Evolutionary conservation across 2,888 invertebrate genomes (phyloP), one percentile per base, ranked within the genome.

Genomic region (Tachina grossa): DNA sequence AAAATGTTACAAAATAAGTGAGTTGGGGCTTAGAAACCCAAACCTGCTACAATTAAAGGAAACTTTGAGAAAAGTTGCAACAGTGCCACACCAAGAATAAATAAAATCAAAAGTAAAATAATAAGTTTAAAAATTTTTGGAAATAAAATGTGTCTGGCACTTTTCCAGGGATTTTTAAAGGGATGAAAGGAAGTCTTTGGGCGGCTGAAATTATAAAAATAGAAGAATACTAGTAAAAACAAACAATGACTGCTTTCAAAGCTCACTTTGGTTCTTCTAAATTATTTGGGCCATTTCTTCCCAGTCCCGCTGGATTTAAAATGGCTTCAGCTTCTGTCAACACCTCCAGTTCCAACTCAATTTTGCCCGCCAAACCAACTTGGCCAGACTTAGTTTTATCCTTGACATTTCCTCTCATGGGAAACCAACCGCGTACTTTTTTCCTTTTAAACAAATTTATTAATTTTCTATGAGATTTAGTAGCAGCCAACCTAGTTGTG

Each of bases 361-460:
- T 92, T 91, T 94, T 95, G 2, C 96, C 96, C 96, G 81, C 80
- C 71, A 87, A 47, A 57, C 83, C 85, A 11, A 80, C 45, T 13
- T 81, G 19, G 0, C 53, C 61, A n/a, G 51, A 13, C 49, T 53
- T 47, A 2, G 0, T 57, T 14, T 51, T 39, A 19, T 74, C 55
- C 6, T 65, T 81, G 1, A 84, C n/a, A 14, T 87, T 83, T 5
- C 87, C 87, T 2, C 87, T 78, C 39, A 92, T 82, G 0, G 96
- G 95, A 95, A 96, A 96, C 96, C 96, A 96, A 0, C 95, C 96
- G 83, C 93, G 93, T 6, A 94, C 92, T 14, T 93, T 91, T 88
- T 93, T 93, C 0, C 93, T 89, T 80, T 94, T 93, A 90, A 96
- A 96, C n/a, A 96, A 91, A 92, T 96, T 95, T 0, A 95, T 47